phyloP scores from a whole-genome alignment of 2,113 vertebrate species.

The Acanthochromis polyacanthus region DNA sequence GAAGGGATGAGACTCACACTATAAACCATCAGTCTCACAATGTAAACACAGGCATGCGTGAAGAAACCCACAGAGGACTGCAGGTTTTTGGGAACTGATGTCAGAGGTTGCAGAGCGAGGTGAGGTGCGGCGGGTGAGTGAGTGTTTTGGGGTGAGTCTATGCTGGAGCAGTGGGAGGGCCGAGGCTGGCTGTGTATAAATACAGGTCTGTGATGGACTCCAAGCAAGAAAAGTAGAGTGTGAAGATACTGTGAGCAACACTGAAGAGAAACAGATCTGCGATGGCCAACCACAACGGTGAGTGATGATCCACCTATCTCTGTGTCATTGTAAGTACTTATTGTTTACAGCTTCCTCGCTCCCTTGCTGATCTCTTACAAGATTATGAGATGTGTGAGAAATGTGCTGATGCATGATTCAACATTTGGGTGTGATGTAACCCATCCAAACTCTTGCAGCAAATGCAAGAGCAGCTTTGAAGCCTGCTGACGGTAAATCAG shows the following conservation, averaged over 20 bases:
- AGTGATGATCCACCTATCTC: neutral
- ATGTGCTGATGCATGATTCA: constrained; percentile 36
- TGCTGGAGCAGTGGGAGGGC: constrained; percentile 56
- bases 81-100: constrained; percentile 57
- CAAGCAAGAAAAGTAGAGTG: neutral
- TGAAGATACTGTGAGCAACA: neutral
- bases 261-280: neutral
- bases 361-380: neutral
- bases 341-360: neutral
- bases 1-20: neutral
- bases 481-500: neutral
- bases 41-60: constrained; percentile 7
- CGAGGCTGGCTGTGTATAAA: constrained; percentile 60
- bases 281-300: constrained; percentile 44
- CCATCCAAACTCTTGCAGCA: constrained; percentile 19
- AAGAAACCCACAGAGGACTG: constrained; percentile 34
- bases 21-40: constrained; percentile 5
- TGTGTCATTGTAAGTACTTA: neutral
- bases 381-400: constrained; percentile 13
- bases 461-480: neutral
- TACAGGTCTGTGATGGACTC: constrained; percentile 37
- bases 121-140: constrained; percentile 5
- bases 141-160: constrained; percentile 38
- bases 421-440: constrained; percentile 46
- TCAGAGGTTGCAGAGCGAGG: constrained; percentile 67